phyloP scores from a whole-genome alignment of 2,797 vertebrate species.

The Anisognathus igniventris region DNA sequence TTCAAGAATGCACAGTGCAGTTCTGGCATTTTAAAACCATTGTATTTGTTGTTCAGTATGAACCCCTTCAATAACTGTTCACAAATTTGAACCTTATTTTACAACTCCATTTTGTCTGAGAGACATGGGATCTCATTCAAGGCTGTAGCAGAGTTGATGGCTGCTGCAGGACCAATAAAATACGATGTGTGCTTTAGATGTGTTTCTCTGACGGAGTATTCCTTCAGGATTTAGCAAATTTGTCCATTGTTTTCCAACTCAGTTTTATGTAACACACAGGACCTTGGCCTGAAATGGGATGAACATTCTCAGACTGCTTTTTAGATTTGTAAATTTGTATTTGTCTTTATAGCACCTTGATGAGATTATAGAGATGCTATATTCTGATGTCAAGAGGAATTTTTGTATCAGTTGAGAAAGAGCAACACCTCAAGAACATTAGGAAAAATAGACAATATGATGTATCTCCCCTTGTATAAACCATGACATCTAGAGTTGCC shows the following conservation, averaged over 20 bases:
- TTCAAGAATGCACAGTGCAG: not conserved
- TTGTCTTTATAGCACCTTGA: not conserved
- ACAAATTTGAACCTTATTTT: constrained; percentile 23
- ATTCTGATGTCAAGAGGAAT: not conserved
- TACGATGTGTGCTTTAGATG: accelerated
- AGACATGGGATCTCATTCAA: not conserved
- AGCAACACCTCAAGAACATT: not conserved
- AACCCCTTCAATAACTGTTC: not conserved
- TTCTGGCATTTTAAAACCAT: not conserved
- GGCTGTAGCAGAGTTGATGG: not conserved
- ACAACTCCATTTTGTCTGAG: not conserved
- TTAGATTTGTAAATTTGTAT: not conserved
- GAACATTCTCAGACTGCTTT: not conserved
- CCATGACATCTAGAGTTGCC: constrained; percentile 59
- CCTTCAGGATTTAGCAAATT: not conserved
- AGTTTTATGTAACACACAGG: not conserved
- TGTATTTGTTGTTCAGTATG: not conserved
- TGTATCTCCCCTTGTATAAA: constrained; percentile 67
- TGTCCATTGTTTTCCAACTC: not conserved
- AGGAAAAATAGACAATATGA: constrained; percentile 59
- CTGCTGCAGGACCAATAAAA: constrained; percentile 14
- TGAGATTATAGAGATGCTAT: not conserved
- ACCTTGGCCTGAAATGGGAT: not conserved
- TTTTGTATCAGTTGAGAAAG: not conserved
- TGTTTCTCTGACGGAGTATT: not conserved